These are phyloP conservation scores for Hydractinia symbiolongicarpus DNA, from an alignment of 30 jellyfish, hydroid and myxozoan species.

Conservation along the genomic window DNA sequence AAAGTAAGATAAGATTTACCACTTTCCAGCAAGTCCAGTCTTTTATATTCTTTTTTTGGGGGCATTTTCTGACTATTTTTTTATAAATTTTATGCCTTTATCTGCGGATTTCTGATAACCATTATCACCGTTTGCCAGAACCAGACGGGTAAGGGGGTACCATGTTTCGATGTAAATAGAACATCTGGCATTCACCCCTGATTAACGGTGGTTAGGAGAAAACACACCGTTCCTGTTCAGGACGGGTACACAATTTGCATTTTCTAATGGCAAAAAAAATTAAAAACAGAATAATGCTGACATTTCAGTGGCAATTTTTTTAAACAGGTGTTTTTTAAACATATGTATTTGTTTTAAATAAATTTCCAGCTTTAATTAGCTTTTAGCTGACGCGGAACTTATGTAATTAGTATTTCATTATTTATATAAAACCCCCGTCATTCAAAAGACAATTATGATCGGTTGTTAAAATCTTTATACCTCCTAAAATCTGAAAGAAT, in stretches of 20 bases:
- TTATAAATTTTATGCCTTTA: background rate
- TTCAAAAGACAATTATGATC: background rate
- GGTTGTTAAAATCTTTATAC: conserved; percentile 9
- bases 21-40: conserved; percentile 1
- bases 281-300: background rate
- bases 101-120: too few species aligned
- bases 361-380: too few species aligned
- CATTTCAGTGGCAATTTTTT: background rate
- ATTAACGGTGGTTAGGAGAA: too few species aligned
- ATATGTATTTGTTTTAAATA: too few species aligned
- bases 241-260: too few species aligned
- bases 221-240: too few species aligned
- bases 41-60: background rate
- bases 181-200: too few species aligned
- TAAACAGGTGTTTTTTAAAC: too few species aligned
- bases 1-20: background rate
- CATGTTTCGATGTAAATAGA: too few species aligned
- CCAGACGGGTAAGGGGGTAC: background rate
- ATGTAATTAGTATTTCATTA: too few species aligned
- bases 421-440: background rate
- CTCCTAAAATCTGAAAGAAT: background rate
- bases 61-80: background rate
- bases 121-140: conserved; percentile 9
- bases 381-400: too few species aligned
- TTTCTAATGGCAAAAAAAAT: too few species aligned